Base-by-base conservation (phyloP, 2,113 vertebrate species). In the Ciconia boyciana region DNA sequence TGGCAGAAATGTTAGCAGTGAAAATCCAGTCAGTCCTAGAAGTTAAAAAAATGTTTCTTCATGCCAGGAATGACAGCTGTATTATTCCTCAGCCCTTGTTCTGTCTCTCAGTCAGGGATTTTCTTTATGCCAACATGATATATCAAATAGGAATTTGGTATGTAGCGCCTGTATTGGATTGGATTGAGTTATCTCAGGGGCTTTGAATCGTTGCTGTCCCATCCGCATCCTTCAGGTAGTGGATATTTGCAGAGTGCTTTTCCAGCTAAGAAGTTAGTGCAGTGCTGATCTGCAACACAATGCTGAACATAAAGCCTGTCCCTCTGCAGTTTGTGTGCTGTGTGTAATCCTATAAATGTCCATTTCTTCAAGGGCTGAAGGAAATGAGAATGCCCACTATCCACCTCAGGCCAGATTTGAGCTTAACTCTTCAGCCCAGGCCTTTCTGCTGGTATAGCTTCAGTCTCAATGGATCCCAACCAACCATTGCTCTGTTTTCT, bases 21-120 rank as follows among this genome's bases (percentile, higher is more conserved):
- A 87, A 95, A 96, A 95, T 94, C 55, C 68, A 62, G 44, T 96
- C 95, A 89, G 64, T 88, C 20, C 76, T 81, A 62, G 82, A 96
- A 88, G 64, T 86, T 86, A 57, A 90, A 91, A 94, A 80, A 70
- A 58, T 66, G 61, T 71, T 90, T 90, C 64, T 89, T 75, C 46
- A 7, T 94, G 86, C 88, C 89, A 92, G 86, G 85, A 95, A 87
- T 69, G 90, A 92, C 89, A 94, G 64, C 60, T 89, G 64, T 79
- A 87, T 96, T 90, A 89, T 95, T 92, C 68, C 36, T 65, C 71
- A 92, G 72, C 24, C 83, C 89, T 89, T 83, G 52, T 70, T 95
- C 83, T 89, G n/a, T 91, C 86, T 92, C 39, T 26, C 76, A 81
- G 83, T 66, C 71, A 79, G 65, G 65, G 41, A 61, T 93, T 92